phyloP scores from a whole-genome alignment of 2,797 vertebrate species.

The Sparus aurata region DNA sequence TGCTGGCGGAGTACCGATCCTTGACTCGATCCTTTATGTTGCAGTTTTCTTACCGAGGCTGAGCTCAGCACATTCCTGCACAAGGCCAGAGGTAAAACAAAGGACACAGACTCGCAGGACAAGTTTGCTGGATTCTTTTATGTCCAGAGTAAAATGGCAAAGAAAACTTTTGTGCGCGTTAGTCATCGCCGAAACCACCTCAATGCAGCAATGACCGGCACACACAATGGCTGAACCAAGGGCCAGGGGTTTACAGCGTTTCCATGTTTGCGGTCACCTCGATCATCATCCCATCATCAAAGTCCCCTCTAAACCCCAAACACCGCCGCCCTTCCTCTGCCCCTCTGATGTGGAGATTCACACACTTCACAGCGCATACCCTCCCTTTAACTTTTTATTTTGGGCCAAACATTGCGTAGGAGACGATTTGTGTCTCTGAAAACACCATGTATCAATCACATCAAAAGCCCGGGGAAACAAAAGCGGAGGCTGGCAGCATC shows the following conservation, averaged over 20 bases:
- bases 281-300: slow-evolving; percentile 71
- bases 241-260: slow-evolving; percentile 11
- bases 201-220: slow-evolving; percentile 1
- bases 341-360: slow-evolving; percentile 78
- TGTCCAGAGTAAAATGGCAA: slow-evolving; percentile 8
- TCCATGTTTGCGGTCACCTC: slow-evolving; percentile 67
- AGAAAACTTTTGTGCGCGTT: slow-evolving; percentile 5
- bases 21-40: slow-evolving; percentile 30
- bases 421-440: slow-evolving; percentile 83
- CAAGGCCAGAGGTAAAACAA: slow-evolving; percentile 46
- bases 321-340: slow-evolving; percentile 56
- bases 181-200: slow-evolving; percentile 26
- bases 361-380: slow-evolving; percentile 60
- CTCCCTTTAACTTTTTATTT: slow-evolving; percentile 82
- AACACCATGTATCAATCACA: slow-evolving; percentile 82
- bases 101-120: slow-evolving; percentile 8
- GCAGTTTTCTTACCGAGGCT: slow-evolving; percentile 24
- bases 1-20: slow-evolving; percentile 3
- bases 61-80: slow-evolving; percentile 62
- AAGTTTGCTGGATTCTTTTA: slow-evolving; percentile 20
- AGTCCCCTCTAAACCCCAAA: slow-evolving; percentile 64
- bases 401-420: slow-evolving; percentile 82
- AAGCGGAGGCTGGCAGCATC: slow-evolving; percentile 78
- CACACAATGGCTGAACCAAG: slow-evolving; percentile 24
- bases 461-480: slow-evolving; percentile 84